phyloP scores from a whole-genome alignment of 2,888 invertebrate genomes.

The Dryadula phaetusa region DNA sequence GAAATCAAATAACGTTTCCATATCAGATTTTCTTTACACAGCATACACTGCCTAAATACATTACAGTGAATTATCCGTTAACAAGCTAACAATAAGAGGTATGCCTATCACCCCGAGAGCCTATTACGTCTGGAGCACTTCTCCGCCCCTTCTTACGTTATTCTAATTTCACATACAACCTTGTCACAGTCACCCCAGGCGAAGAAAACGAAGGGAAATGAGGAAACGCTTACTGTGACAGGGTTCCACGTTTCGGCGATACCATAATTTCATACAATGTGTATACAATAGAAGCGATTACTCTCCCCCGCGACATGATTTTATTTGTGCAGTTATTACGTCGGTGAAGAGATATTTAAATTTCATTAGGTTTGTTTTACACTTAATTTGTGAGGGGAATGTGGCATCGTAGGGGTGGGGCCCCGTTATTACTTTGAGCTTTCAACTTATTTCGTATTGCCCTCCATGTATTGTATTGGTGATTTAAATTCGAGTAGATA shows the following conservation, averaged over 20 bases:
- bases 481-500: slow-evolving; percentile 79
- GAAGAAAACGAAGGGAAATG: slow-evolving; percentile 46
- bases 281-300: slow-evolving; percentile 81
- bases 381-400: slow-evolving; percentile 83
- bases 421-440: slow-evolving; percentile 68
- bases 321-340: slow-evolving; percentile 83
- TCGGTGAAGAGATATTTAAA: slow-evolving; percentile 82
- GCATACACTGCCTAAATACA: slow-evolving; percentile 63
- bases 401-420: slow-evolving; percentile 73
- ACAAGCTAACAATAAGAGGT: slow-evolving; percentile 81
- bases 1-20: slow-evolving; percentile 36
- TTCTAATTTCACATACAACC: slow-evolving; percentile 60
- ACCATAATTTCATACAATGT: slow-evolving; percentile 71
- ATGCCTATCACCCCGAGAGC: slow-evolving; percentile 78
- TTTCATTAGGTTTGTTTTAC: slow-evolving; percentile 85
- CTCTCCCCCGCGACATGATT: slow-evolving; percentile 81
- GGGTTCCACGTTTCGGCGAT: slow-evolving; percentile 63
- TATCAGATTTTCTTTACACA: slow-evolving; percentile 64
- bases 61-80: slow-evolving; percentile 76
- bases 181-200: slow-evolving; percentile 60
- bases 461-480: slow-evolving; percentile 68
- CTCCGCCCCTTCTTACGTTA: slow-evolving; percentile 73
- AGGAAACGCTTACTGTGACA: slow-evolving; percentile 58
- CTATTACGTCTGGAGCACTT: slow-evolving; percentile 76
- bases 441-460: slow-evolving; percentile 68